A percentile compares a stretch with the other conserved stretches of the same genome.
phyloP scores from a whole-genome alignment of 2,888 invertebrate genomes.

The Drosophila mimica region DNA sequence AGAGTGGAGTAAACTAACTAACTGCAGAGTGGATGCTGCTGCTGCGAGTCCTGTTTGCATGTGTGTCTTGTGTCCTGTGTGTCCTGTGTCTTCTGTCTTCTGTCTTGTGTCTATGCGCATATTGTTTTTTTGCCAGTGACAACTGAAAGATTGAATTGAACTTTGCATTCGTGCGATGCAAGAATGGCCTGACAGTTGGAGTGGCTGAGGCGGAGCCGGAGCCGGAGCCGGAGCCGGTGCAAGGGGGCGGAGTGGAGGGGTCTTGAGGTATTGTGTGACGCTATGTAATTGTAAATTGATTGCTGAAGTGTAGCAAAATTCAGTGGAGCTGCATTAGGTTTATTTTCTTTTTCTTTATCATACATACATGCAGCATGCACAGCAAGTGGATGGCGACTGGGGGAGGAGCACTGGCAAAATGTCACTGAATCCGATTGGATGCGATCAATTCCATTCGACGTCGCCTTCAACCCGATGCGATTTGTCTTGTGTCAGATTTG shows the following conservation, averaged over 20 bases:
- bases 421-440: constrained; percentile 52
- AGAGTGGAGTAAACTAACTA: constrained; percentile 38
- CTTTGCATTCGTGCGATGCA: constrained; percentile 64
- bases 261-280: constrained; percentile 33
- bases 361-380: background rate
- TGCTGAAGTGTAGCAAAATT: constrained; percentile 69
- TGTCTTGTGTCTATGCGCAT: constrained; percentile 34
- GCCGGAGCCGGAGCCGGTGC: too few relatives aligned
- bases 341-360: background rate
- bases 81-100: background rate
- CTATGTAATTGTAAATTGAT: constrained; percentile 76
- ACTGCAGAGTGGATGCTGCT: constrained; percentile 17
- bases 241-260: background rate
- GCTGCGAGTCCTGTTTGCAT: constrained; percentile 2
- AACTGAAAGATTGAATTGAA: constrained; percentile 82
- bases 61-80: constrained; percentile 3
- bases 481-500: constrained; percentile 83
- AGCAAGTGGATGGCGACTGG: background rate
- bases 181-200: constrained; percentile 13
- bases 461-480: constrained; percentile 66
- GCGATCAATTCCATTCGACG: constrained; percentile 49
- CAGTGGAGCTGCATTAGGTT: constrained; percentile 35
- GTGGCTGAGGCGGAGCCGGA: background rate
- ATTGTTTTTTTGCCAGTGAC: constrained; percentile 76
- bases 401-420: constrained; percentile 15